Evolutionary conservation across 2,888 invertebrate genomes (phyloP).

Genomic region (Hypercompe scribonia): DNA sequence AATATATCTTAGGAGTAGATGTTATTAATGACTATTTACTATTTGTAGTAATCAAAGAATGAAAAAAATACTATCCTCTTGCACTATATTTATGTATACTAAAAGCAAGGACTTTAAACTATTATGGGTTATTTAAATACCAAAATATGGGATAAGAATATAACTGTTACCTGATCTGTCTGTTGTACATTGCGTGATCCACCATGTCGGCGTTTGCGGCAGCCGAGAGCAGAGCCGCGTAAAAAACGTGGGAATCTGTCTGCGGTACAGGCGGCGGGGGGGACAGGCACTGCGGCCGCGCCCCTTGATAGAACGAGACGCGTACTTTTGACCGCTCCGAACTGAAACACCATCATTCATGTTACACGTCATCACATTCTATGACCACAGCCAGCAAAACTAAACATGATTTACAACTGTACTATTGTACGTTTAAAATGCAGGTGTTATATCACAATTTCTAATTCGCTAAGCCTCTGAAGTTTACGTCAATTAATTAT

Average conservation of each 20-base stretch:
- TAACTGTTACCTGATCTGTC: constrained; percentile 88
- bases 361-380: constrained; percentile 1
- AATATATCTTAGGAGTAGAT: background rate
- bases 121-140: background rate
- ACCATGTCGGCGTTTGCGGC: constrained; percentile 81
- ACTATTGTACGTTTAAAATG: background rate
- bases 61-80: background rate
- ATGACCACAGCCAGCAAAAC: constrained; percentile 2
- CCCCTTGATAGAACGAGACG: constrained; percentile 94
- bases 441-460: background rate
- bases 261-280: constrained; percentile 87
- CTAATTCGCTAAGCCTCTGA: background rate
- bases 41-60: background rate
- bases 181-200: constrained; percentile 85
- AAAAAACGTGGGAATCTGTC: constrained; percentile 75
- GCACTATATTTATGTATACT: background rate
- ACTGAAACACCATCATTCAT: constrained; percentile 80
- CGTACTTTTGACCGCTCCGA: constrained; percentile 93
- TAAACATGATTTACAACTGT: background rate
- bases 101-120: background rate
- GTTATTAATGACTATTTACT: background rate
- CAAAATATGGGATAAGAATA: background rate
- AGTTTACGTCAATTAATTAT: background rate
- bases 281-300: constrained; percentile 90
- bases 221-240: constrained; percentile 77